Percentiles rank a stretch among this genome's conserved stretches.
Conservation (phyloP, 2,888 invertebrate genomes). For the Scaeva pyrastri region DNA sequence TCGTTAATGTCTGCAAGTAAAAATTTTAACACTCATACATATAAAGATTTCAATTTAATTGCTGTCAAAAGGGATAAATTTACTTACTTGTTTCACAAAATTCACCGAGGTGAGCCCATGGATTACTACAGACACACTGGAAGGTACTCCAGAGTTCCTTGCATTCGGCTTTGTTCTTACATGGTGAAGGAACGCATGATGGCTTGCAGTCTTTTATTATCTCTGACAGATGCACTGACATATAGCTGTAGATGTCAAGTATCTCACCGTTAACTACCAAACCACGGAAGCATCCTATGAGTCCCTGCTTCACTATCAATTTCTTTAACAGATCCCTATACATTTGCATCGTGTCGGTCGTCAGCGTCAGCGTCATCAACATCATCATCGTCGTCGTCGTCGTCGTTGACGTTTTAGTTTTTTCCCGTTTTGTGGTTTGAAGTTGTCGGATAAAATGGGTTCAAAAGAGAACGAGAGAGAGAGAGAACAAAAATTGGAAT, state of each 20-base stretch:
- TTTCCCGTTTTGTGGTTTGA: conserved; percentile 2
- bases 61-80: conserved; percentile 66
- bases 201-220: conserved; percentile 97
- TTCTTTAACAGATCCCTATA: conserved; percentile 91
- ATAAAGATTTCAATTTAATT: conserved; percentile 65
- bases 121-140: conserved; percentile 95
- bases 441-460: conserved; percentile 13
- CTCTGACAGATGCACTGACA: conserved; percentile 95
- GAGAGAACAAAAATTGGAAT: background rate
- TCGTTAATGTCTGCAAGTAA: conserved; percentile 91
- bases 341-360: background rate
- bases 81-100: conserved; percentile 95
- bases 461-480: background rate
- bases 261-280: conserved; percentile 96
- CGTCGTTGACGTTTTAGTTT: background rate
- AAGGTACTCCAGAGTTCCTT: conserved; percentile 97
- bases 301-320: conserved; percentile 93
- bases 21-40: conserved; percentile 26
- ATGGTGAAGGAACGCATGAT: conserved; percentile 96
- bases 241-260: conserved; percentile 95
- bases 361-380: background rate
- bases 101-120: conserved; percentile 95
- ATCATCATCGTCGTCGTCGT: background rate
- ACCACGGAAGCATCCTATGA: conserved; percentile 97
- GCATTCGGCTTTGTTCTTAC: conserved; percentile 95